phyloP scores from a whole-genome alignment of 2,113 vertebrate genomes.

The Leptosomus discolor region DNA sequence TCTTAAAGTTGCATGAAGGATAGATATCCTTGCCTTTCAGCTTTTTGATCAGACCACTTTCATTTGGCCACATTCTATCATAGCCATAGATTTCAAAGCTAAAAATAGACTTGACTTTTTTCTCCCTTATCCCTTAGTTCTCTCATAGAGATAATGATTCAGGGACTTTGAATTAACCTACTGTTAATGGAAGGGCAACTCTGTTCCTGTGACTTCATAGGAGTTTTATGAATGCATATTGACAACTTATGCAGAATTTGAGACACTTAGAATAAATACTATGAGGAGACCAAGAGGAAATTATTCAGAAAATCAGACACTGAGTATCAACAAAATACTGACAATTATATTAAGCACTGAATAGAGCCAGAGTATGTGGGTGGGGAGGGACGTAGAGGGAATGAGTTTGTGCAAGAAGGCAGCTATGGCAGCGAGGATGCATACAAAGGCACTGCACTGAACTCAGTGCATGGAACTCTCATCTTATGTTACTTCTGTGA shows the following conservation, averaged over 20 bases:
- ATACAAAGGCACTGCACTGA: background rate
- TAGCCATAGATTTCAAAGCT: background rate
- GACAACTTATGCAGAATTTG: background rate
- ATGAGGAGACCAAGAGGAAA: background rate
- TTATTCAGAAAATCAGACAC: background rate
- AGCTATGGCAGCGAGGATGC: background rate
- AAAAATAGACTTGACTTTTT: constrained; percentile 26
- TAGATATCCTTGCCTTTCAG: background rate
- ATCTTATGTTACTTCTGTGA: background rate
- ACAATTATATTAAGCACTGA: background rate
- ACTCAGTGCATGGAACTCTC: background rate
- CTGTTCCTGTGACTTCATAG: background rate
- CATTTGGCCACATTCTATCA: background rate
- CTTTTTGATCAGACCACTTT: background rate
- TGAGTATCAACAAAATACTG: background rate
- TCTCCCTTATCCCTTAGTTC: constrained; percentile 8
- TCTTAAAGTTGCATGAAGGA: constrained; percentile 19
- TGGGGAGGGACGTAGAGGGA: rapidly evolving
- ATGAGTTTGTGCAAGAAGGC: background rate
- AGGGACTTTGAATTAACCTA: background rate
- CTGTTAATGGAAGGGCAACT: background rate
- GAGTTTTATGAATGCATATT: background rate
- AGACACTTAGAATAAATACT: background rate
- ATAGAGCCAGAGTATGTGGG: background rate
- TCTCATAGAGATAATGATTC: constrained; percentile 8